Evolutionary conservation across 2,113 vertebrate species (phyloP).

Genomic region (Ranitomeya imitator): DNA sequence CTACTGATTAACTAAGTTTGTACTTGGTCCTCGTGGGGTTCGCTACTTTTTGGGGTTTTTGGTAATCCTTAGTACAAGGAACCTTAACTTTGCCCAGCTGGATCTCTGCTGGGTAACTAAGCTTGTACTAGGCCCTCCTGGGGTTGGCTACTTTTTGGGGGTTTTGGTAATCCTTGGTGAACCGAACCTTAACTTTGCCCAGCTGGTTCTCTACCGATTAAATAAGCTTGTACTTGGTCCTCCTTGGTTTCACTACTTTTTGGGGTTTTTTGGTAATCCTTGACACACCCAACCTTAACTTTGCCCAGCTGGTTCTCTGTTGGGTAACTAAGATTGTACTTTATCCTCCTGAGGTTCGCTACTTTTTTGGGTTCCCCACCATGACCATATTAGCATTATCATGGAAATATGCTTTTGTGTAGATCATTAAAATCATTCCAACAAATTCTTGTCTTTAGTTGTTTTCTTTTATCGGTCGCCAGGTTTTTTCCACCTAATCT

Average conservation of each 20-base stretch:
- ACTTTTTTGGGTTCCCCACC: background rate
- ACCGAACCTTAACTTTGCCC: background rate
- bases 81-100: background rate
- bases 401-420: no score
- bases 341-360: background rate
- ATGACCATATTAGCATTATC: no score
- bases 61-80: background rate
- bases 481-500: no score
- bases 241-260: background rate
- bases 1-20: background rate
- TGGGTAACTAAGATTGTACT: background rate
- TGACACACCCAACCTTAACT: background rate
- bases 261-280: background rate
- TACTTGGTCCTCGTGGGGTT: background rate
- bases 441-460: no score
- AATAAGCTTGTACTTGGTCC: background rate
- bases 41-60: background rate
- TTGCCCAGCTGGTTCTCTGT: background rate
- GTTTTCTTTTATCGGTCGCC: no score
- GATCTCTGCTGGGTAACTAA: background rate
- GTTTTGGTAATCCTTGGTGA: background rate
- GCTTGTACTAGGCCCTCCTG: background rate
- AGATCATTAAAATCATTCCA: no score
- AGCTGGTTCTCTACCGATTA: background rate
- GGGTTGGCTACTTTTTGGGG: background rate